phyloP scores from a whole-genome alignment of 2,797 vertebrate genomes.

The Enoplosus armatus region DNA sequence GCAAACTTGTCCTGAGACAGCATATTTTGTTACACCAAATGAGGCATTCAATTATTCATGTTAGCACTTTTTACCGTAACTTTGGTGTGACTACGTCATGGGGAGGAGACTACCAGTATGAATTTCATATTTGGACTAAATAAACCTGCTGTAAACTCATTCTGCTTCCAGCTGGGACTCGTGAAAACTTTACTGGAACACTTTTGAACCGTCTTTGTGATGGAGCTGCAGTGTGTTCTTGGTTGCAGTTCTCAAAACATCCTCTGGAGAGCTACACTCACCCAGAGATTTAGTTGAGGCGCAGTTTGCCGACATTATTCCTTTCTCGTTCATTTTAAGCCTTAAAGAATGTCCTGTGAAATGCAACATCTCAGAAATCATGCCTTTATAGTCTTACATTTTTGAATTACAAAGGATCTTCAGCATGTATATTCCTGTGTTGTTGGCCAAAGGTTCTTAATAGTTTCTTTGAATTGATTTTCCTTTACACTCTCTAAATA shows the following conservation, averaged over 20 bases:
- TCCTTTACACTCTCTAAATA: not conserved
- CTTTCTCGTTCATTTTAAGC: not conserved
- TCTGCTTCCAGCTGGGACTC: not conserved
- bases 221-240: not conserved
- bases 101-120: constrained; percentile 47
- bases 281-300: constrained; percentile 52
- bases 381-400: not conserved
- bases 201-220: not conserved
- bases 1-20: not conserved
- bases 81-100: constrained; percentile 17
- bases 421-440: not conserved
- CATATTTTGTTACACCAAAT: constrained; percentile 10
- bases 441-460: not conserved
- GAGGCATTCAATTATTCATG: not conserved
- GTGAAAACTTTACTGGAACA: constrained; percentile 25
- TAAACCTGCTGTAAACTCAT: not conserved
- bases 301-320: not conserved
- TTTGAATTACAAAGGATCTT: not conserved
- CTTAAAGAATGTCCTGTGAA: not conserved
- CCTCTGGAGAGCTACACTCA: constrained; percentile 77
- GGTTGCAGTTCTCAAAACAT: constrained; percentile 65
- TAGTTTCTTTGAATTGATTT: not conserved
- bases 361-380: not conserved
- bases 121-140: not conserved
- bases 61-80: constrained; percentile 41